A percentile compares a stretch with the other conserved stretches of the same genome.
phyloP scores from a whole-genome alignment of 1,140 invertebrate species.

The Tetragnatha versicolor region DNA sequence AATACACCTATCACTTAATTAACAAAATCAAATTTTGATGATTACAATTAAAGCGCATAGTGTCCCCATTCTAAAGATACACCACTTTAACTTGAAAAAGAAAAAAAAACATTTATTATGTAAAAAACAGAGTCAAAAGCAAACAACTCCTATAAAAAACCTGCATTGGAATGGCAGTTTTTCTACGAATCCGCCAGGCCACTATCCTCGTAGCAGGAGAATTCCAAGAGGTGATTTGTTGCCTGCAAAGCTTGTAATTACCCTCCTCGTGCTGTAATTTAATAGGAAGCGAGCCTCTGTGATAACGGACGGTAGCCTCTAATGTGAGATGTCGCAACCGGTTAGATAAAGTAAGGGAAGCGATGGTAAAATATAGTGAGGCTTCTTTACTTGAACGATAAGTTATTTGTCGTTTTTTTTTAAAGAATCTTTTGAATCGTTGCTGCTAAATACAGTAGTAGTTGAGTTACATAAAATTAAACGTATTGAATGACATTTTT shows the following conservation, averaged over 20 bases:
- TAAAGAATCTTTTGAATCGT: background rate
- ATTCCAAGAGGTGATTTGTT: conserved; percentile 5
- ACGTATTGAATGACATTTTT: no score
- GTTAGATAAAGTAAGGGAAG: background rate
- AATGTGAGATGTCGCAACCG: background rate
- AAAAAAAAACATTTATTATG: no score
- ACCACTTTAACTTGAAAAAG: no score
- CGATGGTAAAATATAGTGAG: conserved; percentile 6
- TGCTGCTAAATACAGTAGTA: background rate
- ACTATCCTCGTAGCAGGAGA: background rate
- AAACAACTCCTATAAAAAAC: no score
- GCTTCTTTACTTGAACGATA: background rate
- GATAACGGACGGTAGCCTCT: conserved; percentile 10
- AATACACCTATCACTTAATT: no score
- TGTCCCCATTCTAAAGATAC: no score
- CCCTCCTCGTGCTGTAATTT: conserved; percentile 21
- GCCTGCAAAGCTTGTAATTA: conserved; percentile 16
- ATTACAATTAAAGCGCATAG: no score
- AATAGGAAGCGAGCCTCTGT: conserved; percentile 7
- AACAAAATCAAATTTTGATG: no score
- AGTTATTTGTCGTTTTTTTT: background rate
- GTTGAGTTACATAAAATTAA: no score
- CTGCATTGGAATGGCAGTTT: no score
- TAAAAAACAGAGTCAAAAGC: no score
- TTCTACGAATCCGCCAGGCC: background rate